Base-by-base conservation (phyloP, 2,797 vertebrate genomes). In the Alfaro cultratus region DNA sequence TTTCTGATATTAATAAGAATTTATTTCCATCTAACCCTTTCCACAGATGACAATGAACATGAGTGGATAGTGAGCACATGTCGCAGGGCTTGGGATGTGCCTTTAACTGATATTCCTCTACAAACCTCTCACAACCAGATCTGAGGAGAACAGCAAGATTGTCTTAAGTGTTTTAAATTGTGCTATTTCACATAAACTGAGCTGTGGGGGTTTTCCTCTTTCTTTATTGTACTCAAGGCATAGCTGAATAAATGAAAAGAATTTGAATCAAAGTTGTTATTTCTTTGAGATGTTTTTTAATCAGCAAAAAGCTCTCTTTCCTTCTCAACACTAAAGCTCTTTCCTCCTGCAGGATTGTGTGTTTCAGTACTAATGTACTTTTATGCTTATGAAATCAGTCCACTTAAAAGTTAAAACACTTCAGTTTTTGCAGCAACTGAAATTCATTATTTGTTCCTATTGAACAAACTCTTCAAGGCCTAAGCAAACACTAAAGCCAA, bases 11-110 rank as follows among this genome's bases (percentile, higher is more conserved):
- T 62, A 16, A 46, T 46, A 31, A 9, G 3, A 62, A 74, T 47
- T 31, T 36, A 21, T 76, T 80, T 55, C 7, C 77, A 67, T 80
- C 46, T 70, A 1, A 7, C 71, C 80, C 72, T 1, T 85, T 57
- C 88, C 82, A 79, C 92, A 99, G 99, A 98, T 86, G 95, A 98
- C 0, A 91, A 95, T 0, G 98, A 99, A 75, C 97, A 99, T 0
- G 95, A 96, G 57, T 99, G 97, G 97, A 99, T 99, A 73, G 55
- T 96, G 82, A 87, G 77, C 84, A 97, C 93, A 5, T 99, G 98
- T 92, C 96, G 96, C 68, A 98, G 96, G 92, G 95, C 96, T 83
- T 94, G 91, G 94, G 94, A 95, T 10, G 85, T 96, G 75, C 81
- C 85, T 8, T 70, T 21, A n/a, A 76, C 11, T 21, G 87, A 45